These are phyloP conservation scores for Oscheius sp. DNA, from an alignment of 1,140 invertebrate genomes.

Conservation along the genomic window DNA sequence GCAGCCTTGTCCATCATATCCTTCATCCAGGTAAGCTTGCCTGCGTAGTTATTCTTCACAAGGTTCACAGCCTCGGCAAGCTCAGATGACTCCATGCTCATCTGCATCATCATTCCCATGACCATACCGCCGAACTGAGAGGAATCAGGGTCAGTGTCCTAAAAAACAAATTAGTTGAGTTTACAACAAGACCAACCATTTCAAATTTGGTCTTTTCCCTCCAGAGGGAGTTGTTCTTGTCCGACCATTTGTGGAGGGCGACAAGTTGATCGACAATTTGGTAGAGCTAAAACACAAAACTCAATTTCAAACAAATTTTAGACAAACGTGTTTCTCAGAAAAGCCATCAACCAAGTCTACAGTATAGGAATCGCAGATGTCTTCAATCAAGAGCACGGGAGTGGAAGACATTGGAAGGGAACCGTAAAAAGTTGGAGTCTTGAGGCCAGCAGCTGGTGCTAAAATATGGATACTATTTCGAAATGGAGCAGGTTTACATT, in stretches of 20 bases:
- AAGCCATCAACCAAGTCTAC: background rate
- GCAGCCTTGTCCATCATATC: background rate
- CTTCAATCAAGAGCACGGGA: background rate
- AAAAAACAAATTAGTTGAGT: background rate
- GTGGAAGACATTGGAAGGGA: background rate
- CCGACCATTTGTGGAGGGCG: background rate
- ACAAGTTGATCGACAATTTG: background rate
- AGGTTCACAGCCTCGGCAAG: background rate
- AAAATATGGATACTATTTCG: background rate
- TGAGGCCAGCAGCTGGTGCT: background rate
- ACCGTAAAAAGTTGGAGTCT: background rate
- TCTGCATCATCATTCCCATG: background rate
- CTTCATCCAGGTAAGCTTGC: background rate
- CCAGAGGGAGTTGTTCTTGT: background rate
- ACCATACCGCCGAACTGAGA: background rate
- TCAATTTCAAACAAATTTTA: background rate
- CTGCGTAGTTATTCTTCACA: background rate
- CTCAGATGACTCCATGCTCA: background rate
- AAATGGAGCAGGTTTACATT: background rate
- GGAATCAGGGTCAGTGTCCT: background rate
- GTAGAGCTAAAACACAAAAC: background rate
- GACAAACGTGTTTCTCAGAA: background rate
- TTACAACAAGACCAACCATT: background rate
- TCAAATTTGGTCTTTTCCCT: background rate
- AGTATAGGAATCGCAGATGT: background rate